Conservation (phyloP, 2,888 invertebrate species). For the Leptinotarsa haldemani region DNA sequence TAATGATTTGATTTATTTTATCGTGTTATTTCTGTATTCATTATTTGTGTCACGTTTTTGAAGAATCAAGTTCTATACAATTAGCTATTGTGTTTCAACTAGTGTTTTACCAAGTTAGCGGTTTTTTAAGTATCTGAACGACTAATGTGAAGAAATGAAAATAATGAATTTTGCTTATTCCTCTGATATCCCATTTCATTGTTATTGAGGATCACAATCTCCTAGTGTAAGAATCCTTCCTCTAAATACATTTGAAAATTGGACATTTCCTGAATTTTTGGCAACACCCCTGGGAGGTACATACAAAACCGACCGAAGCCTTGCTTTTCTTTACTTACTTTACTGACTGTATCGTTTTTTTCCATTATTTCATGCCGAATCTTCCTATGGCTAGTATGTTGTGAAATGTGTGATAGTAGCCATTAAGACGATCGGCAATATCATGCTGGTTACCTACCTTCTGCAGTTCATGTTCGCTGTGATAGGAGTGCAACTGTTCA, state of each 20-base stretch:
- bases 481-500: slow-evolving; percentile 99
- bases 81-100: no score
- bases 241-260: not conserved
- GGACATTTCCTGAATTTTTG: not conserved
- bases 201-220: no score
- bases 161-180: no score
- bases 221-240: not conserved
- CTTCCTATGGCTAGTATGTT: slow-evolving; percentile 83
- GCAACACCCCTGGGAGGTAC: slow-evolving; percentile 14
- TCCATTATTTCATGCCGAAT: slow-evolving; percentile 62
- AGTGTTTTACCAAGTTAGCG: no score
- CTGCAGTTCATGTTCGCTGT: slow-evolving; percentile 99
- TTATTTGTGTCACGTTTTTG: no score
- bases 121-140: no score
- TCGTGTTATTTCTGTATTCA: no score
- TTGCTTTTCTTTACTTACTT: slow-evolving; percentile 50
- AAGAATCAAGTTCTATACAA: no score
- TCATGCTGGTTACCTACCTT: slow-evolving; percentile 99
- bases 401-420: slow-evolving; percentile 99
- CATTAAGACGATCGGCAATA: slow-evolving; percentile 99
- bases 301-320: slow-evolving; percentile 49
- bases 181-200: no score
- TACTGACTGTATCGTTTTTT: slow-evolving; percentile 61
- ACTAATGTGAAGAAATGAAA: no score
- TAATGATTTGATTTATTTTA: no score